A percentile compares a stretch with the other conserved stretches of the same genome.
phyloP scores from a whole-genome alignment of 2,797 vertebrate genomes.

The Anabacerthia variegaticeps region DNA sequence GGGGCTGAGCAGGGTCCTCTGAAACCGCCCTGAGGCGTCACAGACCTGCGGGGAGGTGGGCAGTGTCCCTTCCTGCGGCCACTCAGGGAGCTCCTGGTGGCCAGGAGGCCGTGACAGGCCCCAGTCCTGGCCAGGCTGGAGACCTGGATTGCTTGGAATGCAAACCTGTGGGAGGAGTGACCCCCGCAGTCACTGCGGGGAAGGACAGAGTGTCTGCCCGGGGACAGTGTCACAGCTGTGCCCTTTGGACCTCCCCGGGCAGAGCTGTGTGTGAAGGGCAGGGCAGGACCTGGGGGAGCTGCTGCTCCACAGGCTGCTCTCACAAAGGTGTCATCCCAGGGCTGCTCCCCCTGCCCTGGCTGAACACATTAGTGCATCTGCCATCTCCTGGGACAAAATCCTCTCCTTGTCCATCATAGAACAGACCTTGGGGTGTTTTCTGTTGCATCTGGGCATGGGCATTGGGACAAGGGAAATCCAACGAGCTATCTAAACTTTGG shows the following conservation, averaged over 20 bases:
- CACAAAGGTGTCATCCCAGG: not conserved
- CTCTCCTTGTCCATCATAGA: not conserved
- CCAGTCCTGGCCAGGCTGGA: not conserved
- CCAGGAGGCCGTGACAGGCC: accelerated
- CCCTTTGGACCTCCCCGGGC: not conserved
- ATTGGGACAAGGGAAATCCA: not conserved
- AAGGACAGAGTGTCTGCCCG: accelerated
- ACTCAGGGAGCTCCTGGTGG: not conserved
- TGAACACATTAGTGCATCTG: not conserved
- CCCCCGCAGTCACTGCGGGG: not conserved
- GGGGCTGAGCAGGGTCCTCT: not conserved
- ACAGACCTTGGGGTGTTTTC: not conserved
- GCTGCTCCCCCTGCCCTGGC: not conserved
- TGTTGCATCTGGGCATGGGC: not conserved
- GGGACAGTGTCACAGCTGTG: not conserved
- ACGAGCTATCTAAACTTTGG: not conserved
- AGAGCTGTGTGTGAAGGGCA: not conserved
- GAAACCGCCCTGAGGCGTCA: not conserved
- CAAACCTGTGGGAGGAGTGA: not conserved
- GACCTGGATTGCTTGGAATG: accelerated
- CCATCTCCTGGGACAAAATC: not conserved
- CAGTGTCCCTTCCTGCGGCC: not conserved
- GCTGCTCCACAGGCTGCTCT: not conserved
- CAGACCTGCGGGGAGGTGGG: not conserved
- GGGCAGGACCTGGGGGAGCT: not conserved